phyloP scores from a whole-genome alignment of 2,888 invertebrate species.

The Dynastes grantii region DNA sequence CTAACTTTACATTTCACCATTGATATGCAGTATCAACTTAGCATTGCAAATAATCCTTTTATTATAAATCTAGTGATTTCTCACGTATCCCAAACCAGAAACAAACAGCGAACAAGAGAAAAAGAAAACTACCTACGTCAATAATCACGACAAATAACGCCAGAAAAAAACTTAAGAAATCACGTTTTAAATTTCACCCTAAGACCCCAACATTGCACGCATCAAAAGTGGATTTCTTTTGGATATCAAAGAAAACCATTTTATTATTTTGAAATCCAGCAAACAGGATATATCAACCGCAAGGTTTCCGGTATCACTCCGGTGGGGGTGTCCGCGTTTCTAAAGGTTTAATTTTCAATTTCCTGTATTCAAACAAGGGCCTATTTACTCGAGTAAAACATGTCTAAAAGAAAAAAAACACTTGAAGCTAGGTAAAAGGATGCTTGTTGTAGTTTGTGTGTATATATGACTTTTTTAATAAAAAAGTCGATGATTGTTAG shows the following conservation, averaged over 20 bases:
- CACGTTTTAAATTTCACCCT: slow-evolving; percentile 1
- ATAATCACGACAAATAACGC: background rate
- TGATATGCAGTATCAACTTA: too few species aligned
- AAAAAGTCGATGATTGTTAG: background rate
- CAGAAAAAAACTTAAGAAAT: background rate
- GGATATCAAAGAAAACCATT: background rate
- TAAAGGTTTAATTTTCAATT: slow-evolving; percentile 37
- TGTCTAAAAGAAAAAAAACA: background rate
- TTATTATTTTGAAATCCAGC: background rate
- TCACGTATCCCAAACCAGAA: background rate
- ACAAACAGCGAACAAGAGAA: background rate
- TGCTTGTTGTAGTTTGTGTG: background rate
- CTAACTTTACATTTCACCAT: too few species aligned
- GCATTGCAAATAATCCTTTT: too few species aligned
- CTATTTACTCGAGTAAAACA: background rate
- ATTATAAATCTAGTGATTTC: too few species aligned
- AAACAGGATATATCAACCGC: slow-evolving; percentile 1
- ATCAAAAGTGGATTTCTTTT: background rate
- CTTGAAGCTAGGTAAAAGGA: background rate
- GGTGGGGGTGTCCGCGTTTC: background rate
- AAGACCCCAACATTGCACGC: background rate
- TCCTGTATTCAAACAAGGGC: slow-evolving; percentile 10
- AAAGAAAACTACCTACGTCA: too few species aligned
- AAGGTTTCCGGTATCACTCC: slow-evolving; percentile 17
- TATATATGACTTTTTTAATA: background rate